Evolutionary conservation across 2,888 invertebrate genomes (phyloP).

Genomic region (Cybosia mesomella): DNA sequence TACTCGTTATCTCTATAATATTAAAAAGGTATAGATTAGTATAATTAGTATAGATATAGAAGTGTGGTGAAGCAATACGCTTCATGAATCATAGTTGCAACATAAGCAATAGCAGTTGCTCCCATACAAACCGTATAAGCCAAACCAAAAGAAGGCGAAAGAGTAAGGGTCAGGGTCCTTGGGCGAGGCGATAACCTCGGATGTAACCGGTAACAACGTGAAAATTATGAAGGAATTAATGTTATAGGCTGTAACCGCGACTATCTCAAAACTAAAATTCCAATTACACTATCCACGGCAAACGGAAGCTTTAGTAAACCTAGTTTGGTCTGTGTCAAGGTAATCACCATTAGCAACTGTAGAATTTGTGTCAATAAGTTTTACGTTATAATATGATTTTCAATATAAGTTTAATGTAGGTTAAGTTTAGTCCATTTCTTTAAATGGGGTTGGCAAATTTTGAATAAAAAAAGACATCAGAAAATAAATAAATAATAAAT

Average conservation of each 20-base stretch:
- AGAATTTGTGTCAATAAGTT: background rate
- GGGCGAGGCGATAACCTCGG: too few relatives aligned
- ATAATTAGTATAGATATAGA: too few relatives aligned
- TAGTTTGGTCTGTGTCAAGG: background rate
- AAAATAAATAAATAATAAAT: background rate
- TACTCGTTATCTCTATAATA: too few relatives aligned
- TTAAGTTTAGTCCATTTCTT: background rate
- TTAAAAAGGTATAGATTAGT: too few relatives aligned
- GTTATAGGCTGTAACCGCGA: background rate
- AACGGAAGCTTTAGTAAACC: background rate
- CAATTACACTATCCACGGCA: background rate
- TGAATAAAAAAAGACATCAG: background rate
- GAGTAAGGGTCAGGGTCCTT: background rate
- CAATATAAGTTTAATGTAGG: too few relatives aligned
- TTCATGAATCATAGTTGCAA: too few relatives aligned
- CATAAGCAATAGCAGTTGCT: too few relatives aligned
- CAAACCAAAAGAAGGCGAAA: background rate
- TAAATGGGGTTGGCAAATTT: background rate
- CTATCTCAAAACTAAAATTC: background rate
- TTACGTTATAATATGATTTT: background rate
- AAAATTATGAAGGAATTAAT: background rate
- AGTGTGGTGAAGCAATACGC: too few relatives aligned
- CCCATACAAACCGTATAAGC: too few relatives aligned
- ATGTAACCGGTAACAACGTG: too few relatives aligned
- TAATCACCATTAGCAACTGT: background rate